Percentiles rank a stretch among this genome's conserved stretches.
phyloP scores from a whole-genome alignment of 2,113 vertebrate species.

The Charina bottae region DNA sequence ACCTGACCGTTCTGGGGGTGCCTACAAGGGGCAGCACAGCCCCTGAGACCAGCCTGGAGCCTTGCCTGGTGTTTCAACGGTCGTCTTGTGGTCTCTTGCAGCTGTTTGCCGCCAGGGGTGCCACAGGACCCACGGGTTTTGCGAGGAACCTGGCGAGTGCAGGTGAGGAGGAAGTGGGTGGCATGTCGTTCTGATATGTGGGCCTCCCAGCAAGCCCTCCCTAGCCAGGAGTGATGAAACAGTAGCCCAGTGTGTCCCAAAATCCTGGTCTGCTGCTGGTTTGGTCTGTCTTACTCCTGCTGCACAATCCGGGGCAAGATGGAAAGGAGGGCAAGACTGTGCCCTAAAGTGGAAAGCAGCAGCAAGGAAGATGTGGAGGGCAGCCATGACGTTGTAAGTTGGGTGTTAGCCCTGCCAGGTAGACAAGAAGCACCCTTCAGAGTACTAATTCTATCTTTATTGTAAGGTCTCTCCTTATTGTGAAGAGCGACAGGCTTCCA shows the following conservation, averaged over 20 bases:
- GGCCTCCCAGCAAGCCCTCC: not conserved
- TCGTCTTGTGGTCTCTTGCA: conserved; percentile 47
- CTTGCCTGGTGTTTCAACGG: not conserved
- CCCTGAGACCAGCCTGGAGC: not conserved
- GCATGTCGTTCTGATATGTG: not conserved
- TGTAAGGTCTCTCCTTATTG: not conserved
- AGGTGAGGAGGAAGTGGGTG: conserved; percentile 64
- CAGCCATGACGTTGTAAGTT: not conserved
- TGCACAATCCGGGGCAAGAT: not conserved
- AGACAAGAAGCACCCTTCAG: not conserved
- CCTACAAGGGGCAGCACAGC: not conserved
- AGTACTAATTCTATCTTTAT: too few relatives aligned
- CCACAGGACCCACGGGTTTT: conserved; percentile 74
- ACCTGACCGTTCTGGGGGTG: not conserved
- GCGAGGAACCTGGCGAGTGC: conserved; percentile 77
- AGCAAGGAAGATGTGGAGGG: not conserved
- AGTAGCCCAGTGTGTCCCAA: not conserved
- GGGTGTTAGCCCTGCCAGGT: not conserved
- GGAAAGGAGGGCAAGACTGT: not conserved
- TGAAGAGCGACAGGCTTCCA: too few relatives aligned
- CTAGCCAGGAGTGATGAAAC: not conserved
- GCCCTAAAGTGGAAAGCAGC: not conserved
- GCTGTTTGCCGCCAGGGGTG: conserved; percentile 77
- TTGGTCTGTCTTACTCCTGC: not conserved
- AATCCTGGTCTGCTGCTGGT: not conserved